Base-by-base conservation (phyloP, 1,140 invertebrate genomes). In the Polyergus mexicanus region DNA sequence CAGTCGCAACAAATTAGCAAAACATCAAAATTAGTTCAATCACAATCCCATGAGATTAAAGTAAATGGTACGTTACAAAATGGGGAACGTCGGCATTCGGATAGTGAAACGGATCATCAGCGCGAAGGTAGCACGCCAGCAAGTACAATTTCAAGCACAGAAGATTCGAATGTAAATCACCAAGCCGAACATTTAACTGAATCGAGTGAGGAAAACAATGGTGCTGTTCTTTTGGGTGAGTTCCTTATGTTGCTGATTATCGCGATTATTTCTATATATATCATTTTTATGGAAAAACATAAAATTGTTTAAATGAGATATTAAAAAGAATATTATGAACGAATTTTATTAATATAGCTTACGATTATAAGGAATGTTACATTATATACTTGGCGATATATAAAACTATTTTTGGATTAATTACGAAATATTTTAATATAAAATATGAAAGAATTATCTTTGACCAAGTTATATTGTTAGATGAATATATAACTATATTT, bases 71-170 rank as follows among this genome's bases (percentile, higher is more conserved):
- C 94, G 38, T 88, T 94, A 71, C 92, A 90, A 68, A 92, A 93
- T 22, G 89, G 91, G 63, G 90, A 92, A 38, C 87, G 85, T 22
- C 87, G 88, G 35, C 91, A 93, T 76, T 94, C 93, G 22, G 94
- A 95, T 38, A 94, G 92, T 84, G 94, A 94, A 47, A 90, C 89
- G 10, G 94, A 95, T 58, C 87, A 89, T 28, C 94, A 93, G 44
- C 89, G 94, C 25, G 94, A 95, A 81, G 94, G 93, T 47, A 94
- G 94, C 66, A 95, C 94, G 65, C 94, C 94, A 2, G 93, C 94
- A 56, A 95, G 94, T 86, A 95, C 94, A 51, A 92, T 94, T 56
- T 94, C 94, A 6, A 94, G 93, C 87, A 93, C 92, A 13, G 94
- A 94, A 87, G 94, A 95, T 44, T 94, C 93, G n/a, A 93, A 87